phyloP scores from a whole-genome alignment of 2,797 vertebrate species.

The Brotula barbata region DNA sequence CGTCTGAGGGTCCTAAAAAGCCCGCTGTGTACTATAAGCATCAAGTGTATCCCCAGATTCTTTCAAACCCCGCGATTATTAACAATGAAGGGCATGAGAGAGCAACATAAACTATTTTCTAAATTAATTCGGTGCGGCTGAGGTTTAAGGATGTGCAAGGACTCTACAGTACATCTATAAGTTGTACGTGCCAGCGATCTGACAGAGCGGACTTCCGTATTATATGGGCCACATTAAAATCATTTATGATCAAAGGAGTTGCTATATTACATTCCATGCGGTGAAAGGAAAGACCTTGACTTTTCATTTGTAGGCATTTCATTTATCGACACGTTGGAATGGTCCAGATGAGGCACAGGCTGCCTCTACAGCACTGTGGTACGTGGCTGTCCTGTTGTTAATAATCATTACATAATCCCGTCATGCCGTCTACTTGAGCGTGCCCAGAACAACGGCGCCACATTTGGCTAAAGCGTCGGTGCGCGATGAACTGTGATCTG shows the following conservation, averaged over 20 bases:
- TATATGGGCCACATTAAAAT: conserved; percentile 36
- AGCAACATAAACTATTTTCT: background rate
- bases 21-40: conserved; percentile 20
- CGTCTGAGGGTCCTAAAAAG: conserved; percentile 46
- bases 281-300: conserved; percentile 53
- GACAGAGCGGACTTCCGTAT: conserved; percentile 29
- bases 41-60: conserved; percentile 15
- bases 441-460: conserved; percentile 38
- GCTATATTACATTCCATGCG: conserved; percentile 29
- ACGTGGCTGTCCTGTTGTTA: conserved; percentile 38
- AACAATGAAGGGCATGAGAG: conserved; percentile 27
- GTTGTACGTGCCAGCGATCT: conserved; percentile 35
- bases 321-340: conserved; percentile 65
- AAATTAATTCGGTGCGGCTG: background rate
- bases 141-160: background rate
- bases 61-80: conserved; percentile 33
- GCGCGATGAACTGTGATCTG: conserved; percentile 50
- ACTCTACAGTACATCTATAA: conserved; percentile 10
- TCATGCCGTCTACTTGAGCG: conserved; percentile 47
- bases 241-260: conserved; percentile 51
- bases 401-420: conserved; percentile 66
- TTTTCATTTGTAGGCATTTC: conserved; percentile 58
- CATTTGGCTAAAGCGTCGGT: conserved; percentile 43
- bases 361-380: conserved; percentile 37
- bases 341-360: conserved; percentile 28